Evolutionary conservation across 2,113 vertebrate genomes (phyloP), one percentile per base, ranked within the genome.

Genomic region (Numida meleagris): DNA sequence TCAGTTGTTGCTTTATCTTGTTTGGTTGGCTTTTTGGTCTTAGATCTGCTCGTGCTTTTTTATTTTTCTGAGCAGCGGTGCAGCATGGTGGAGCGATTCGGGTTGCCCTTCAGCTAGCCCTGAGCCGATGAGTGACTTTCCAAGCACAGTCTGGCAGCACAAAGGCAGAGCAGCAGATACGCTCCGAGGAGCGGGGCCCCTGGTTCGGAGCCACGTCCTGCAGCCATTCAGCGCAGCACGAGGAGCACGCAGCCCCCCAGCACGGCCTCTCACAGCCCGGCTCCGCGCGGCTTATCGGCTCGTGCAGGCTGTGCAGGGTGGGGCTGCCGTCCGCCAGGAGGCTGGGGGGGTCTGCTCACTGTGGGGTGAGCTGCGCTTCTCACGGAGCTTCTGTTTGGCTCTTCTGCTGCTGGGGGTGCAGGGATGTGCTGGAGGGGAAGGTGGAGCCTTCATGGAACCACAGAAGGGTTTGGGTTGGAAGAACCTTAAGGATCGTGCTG

Each of bases 271-370:
- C 20, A 6, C 36, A 38, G 25, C 61, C 27, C 11, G 7, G 25
- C 38, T 40, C 61, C 17, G 12, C 8, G 25, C 25, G 10, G 25
- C 61, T 63, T 98, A 98, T 98, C 97, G 1, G 87, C 50, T 4
- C 3, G 75, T 12, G 4, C 96, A 91, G 91, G 55, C 95, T 55
- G 83, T n/a, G 6, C 51, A 3, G 92, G 93, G 94, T 33, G 91
- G 95, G 93, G 92, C 51, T 0, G 78, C 31, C 50, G 42, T 65
- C 51, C 38, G 40, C 7, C 51, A 53, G 33, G 34, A 34, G 33
- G 48, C 71, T 0, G 16, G 61, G 72, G 87, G 68, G 68, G 65
- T 50, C 11, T 7, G 8, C 93, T 97, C 90, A 88, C 94, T 57
- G 66, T 34, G 73, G 61, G 33, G 12, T 29, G 19, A 76, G 15